Conservation (phyloP, 2,113 vertebrate species). For the Madoqua kirkii region DNA sequence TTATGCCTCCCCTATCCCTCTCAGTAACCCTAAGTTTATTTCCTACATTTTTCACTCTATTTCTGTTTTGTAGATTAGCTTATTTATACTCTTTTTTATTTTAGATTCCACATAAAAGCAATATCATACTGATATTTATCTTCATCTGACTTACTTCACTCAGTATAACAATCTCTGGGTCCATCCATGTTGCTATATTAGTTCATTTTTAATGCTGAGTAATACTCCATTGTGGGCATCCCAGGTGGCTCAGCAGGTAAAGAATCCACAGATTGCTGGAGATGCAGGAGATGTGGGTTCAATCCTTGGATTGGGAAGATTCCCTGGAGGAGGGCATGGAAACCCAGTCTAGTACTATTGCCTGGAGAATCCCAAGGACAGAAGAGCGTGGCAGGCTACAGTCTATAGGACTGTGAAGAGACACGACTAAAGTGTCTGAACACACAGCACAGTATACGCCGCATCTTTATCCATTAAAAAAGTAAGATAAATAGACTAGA, state of each 20-base stretch:
- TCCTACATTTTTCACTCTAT: too few relatives aligned
- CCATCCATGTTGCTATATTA: neutral
- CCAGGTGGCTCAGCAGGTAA: neutral
- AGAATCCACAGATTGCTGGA: neutral
- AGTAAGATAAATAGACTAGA: neutral
- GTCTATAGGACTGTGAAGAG: neutral
- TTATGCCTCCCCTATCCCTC: too few relatives aligned
- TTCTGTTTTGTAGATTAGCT: too few relatives aligned
- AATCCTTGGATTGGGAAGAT: neutral
- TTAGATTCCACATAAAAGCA: too few relatives aligned
- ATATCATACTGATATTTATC: too few relatives aligned
- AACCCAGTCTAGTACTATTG: neutral
- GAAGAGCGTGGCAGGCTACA: neutral
- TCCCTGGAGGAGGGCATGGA: neutral
- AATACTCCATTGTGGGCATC: neutral
- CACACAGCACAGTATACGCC: neutral
- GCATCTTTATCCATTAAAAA: neutral
- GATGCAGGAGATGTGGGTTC: neutral
- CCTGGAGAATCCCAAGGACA: neutral
- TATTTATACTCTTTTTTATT: too few relatives aligned
- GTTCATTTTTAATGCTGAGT: neutral
- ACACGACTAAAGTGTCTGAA: neutral
- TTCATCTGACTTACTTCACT: too few relatives aligned
- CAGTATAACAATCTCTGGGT: too few relatives aligned
- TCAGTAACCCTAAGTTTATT: too few relatives aligned